Base-by-base conservation (phyloP, 35 echinoderm and acorn worm species). In the Ophioderma brevispina region DNA sequence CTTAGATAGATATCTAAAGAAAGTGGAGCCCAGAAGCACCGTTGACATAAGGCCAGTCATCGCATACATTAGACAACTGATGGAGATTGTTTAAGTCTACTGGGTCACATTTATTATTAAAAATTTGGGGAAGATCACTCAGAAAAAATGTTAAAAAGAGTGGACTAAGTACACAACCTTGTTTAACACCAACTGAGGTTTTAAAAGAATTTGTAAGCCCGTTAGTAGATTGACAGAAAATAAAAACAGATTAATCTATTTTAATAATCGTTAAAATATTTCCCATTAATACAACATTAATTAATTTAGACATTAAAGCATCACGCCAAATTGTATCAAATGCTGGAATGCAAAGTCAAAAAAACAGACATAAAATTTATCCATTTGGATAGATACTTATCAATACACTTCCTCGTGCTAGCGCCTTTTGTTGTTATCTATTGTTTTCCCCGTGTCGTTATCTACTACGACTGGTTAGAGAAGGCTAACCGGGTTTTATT, bases 351-450 rank as follows among this genome's bases (percentile, higher is more conserved):
- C n/a, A 25, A 70, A 70, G n/a, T 70, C 59, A 70, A 70, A 8
- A 70, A 70, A 70, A 70, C 59, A 70, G n/a, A 70, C 59, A 70
- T 13, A 70, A 2, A 70, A 70, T 70, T 70, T 70, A 70, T 70
- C 59, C 4, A 70, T 3, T 25, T 70, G n/a, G n/a, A n/a, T n/a
- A n/a, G n/a, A n/a, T n/a, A n/a, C n/a, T n/a, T n/a, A n/a, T n/a
- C n/a, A n/a, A n/a, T n/a, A n/a, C n/a, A n/a, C n/a, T n/a, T n/a
- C n/a, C n/a, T n/a, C n/a, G n/a, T n/a, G n/a, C n/a, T n/a, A n/a
- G n/a, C n/a, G n/a, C n/a, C n/a, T n/a, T n/a, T n/a, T n/a, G n/a
- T n/a, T n/a, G n/a, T n/a, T n/a, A n/a, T n/a, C n/a, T n/a, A n/a
- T n/a, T n/a, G n/a, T n/a, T n/a, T n/a, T n/a, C n/a, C n/a, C n/a